A percentile compares a stretch with the other conserved stretches of the same genome.
These are phyloP conservation scores for Acrocephalus arundinaceus DNA, from an alignment of 2,113 vertebrate species.

Conservation along the genomic window DNA sequence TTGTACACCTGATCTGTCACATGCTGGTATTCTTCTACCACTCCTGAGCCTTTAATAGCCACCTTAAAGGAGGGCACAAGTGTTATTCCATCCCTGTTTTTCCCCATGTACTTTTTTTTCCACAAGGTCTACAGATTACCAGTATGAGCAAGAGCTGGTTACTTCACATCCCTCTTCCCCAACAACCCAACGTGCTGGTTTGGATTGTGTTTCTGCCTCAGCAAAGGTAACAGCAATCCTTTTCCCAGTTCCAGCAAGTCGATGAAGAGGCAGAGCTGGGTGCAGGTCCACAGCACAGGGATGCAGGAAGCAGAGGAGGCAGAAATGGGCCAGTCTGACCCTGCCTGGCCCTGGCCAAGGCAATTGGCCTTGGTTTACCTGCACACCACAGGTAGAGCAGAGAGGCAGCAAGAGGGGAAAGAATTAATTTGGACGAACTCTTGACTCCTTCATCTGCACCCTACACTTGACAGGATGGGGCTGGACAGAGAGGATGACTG, in stretches of 20 bases:
- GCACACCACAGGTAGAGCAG: neutral
- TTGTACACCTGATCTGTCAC: neutral
- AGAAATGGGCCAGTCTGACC: neutral
- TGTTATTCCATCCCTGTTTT: neutral
- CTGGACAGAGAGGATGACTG: neutral
- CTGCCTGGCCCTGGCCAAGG: neutral
- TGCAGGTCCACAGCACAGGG: fast-evolving
- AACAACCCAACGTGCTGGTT: neutral
- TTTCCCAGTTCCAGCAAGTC: neutral
- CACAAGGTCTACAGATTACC: neutral
- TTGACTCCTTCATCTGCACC: neutral
- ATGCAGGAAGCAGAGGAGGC: neutral
- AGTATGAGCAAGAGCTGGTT: neutral
- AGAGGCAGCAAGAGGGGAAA: neutral
- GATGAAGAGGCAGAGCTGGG: neutral
- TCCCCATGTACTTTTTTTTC: neutral
- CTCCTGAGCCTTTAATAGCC: neutral
- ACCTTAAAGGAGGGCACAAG: neutral
- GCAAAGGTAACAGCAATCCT: neutral
- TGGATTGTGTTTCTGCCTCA: neutral
- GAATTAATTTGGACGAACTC: neutral
- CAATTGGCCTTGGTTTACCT: neutral
- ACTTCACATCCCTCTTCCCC: neutral
- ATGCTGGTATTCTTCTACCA: neutral
- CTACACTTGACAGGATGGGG: neutral